These are phyloP conservation scores for Verasper variegatus DNA, from an alignment of 2,113 vertebrate species.

Conservation along the genomic window DNA sequence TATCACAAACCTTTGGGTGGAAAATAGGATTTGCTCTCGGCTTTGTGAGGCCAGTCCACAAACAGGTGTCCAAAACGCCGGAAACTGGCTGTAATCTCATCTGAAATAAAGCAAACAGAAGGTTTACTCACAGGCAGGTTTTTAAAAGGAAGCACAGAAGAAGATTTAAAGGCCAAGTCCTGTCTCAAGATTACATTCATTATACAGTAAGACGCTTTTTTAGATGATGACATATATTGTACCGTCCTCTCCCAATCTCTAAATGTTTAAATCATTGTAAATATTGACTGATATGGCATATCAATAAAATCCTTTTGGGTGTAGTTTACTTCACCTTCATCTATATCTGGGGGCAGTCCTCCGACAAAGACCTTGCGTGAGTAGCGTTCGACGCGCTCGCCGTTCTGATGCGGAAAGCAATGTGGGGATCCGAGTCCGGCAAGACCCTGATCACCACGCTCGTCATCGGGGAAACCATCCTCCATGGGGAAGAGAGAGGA, in stretches of 20 bases:
- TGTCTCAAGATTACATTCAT: too few relatives aligned
- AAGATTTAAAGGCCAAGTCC: background rate
- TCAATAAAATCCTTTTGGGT: background rate
- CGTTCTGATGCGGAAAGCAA: slow-evolving; percentile 99
- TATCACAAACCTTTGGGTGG: slow-evolving; percentile 74
- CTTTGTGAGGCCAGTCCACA: slow-evolving; percentile 82
- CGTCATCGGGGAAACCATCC: slow-evolving; percentile 96
- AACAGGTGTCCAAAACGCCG: slow-evolving; percentile 80
- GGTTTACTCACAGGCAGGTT: slow-evolving; percentile 5
- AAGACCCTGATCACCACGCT: slow-evolving; percentile 93
- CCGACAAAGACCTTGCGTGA: slow-evolving; percentile 99
- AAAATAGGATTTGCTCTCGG: slow-evolving; percentile 80
- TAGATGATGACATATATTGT: too few relatives aligned
- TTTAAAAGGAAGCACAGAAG: slow-evolving; percentile 1
- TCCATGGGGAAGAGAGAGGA: slow-evolving; percentile 99
- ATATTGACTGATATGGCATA: background rate
- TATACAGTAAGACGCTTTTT: too few relatives aligned
- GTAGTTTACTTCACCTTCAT: slow-evolving; percentile 88
- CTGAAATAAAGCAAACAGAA: slow-evolving; percentile 47
- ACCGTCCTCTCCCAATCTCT: too few relatives aligned
- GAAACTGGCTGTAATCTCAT: slow-evolving; percentile 81
- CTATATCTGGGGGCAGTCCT: slow-evolving; percentile 96
- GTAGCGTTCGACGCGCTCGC: slow-evolving; percentile 95
- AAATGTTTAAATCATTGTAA: too few relatives aligned
- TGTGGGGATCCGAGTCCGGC: slow-evolving; percentile 94